These are phyloP conservation scores for Geotrypetes seraphini DNA, from an alignment of 2,797 vertebrate genomes.

Conservation along the genomic window DNA sequence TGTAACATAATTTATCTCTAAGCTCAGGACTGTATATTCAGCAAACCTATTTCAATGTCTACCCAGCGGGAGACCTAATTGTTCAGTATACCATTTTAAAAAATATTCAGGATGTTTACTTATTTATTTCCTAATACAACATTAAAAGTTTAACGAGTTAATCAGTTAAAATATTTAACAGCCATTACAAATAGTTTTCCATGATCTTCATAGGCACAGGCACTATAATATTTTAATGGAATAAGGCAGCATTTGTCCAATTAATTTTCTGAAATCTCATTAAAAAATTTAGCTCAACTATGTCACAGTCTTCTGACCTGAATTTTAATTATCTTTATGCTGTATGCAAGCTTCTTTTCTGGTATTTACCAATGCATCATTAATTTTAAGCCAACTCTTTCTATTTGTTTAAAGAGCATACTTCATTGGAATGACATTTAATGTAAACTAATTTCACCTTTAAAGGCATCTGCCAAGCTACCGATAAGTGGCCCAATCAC, in stretches of 20 bases:
- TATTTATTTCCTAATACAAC: too few species aligned
- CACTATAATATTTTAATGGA: constrained; percentile 30
- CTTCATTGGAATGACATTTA: constrained; percentile 52
- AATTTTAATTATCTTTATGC: constrained; percentile 55
- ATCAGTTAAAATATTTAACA: constrained; percentile 30
- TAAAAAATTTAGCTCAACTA: constrained; percentile 62
- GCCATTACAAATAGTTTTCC: constrained; percentile 23
- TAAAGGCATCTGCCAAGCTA: constrained; percentile 30
- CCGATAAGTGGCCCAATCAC: constrained; percentile 16
- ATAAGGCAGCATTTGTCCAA: constrained; percentile 44
- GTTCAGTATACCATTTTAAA: too few species aligned
- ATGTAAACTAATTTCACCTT: constrained; percentile 47
- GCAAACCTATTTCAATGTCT: too few species aligned
- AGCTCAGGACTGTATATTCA: too few species aligned
- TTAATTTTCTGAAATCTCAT: constrained; percentile 66
- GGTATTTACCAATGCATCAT: constrained; percentile 55
- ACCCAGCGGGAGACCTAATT: too few species aligned
- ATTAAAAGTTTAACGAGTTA: constrained; percentile 1
- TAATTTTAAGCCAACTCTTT: constrained; percentile 49
- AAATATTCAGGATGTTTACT: too few species aligned
- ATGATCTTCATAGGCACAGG: constrained; percentile 24
- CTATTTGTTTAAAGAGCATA: constrained; percentile 38
- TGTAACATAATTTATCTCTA: too few species aligned
- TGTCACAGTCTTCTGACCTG: constrained; percentile 58
- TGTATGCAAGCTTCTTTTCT: constrained; percentile 28